Evolutionary conservation across 2,888 invertebrate species (phyloP), one percentile per base, ranked within the genome.

Genomic region (Diabrotica balteata): DNA sequence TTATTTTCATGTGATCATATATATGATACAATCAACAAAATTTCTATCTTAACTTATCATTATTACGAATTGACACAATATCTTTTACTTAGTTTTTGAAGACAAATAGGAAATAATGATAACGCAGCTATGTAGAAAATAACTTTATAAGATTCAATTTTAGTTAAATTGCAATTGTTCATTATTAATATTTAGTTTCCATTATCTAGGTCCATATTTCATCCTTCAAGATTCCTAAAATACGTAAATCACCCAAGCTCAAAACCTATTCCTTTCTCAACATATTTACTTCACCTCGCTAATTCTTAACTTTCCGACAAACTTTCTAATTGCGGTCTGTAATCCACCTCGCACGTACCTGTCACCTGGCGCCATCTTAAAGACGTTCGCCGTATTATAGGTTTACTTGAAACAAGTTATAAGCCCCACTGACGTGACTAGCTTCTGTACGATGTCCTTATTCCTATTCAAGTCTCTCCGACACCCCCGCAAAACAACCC

Each of bases 331-430:
- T 78, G 77, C 70, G 76, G 73, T 71, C 67, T 72, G 72, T 75
- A 76, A 78, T 77, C 65, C 60, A 49, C 49, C 52, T 50, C 50
- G 78, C 82, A 81, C 81, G 81, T 81, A 80, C 75, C 80, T 79
- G 80, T 80, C 81, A 81, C 80, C 80, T 80, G 80, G 77, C 73
- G 73, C 76, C 80, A 79, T 77, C 80, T 68, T 75, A 79, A 73
- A 73, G 72, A 74, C 76, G 78, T 55, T 61, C 51, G 74, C 71
- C 73, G 77, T 75, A 79, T 81, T 81, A 81, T 77, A 78, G 80
- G 77, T 80, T 79, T 81, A 80, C 80, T 80, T 81, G 80, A 82
- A 81, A 82, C 82, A 82, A 81, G 79, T 82, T 82, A 80, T 82
- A 83, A 83, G 81, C 82, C 80, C 78, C 74, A 73, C 73, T 72